Evolutionary conservation across 1,140 invertebrate species (phyloP), one percentile per base, ranked within the genome.

Genomic region (Triops cancriformis): DNA sequence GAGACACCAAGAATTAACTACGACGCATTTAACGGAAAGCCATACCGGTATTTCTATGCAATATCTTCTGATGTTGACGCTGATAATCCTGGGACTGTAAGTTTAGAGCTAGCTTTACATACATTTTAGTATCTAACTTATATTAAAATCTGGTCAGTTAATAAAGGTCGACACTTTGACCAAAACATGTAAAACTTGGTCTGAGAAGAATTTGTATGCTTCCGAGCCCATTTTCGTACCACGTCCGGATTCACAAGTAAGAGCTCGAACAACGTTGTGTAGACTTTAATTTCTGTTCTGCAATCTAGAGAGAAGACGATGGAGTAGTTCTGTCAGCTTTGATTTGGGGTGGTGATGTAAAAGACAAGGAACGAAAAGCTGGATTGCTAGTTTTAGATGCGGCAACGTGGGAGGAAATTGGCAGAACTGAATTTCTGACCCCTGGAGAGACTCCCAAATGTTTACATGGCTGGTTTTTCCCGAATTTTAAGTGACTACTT

Each of bases 141-240:
- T 43, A 31, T 37, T 42, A 75, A 31, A 12, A 72, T 78, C 45
- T 79, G 74, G 80, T 80, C 45, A 93, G 92, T 83, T 93, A 1
- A 92, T 93, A 7, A 94, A 94, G 85, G 91, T 94, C n/a, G 91
- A 94, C 82, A 89, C 88, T 0, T 77, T 85, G 45, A 88, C 82
- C 18, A 75, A 76, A 76, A 76, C 79, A 31, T 72, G 9, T 26
- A 18, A 76, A 31, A 77, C 37, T 14, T 77, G 28, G 73, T 41
- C 80, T 12, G 82, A 80, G 0, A 91, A 91, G 80, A 89, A 91
- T 77, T 88, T 89, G 76, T 94, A 92, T 83, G 93, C 94, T 0
- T 94, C 93, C 81, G 94, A 97, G 84, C 93, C 94, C 0, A 90
- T 96, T 77, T 96, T 96, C 84, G 90, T 96, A 12, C 88, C 91